Evolutionary conservation across 2,797 vertebrate genomes (phyloP).

Genomic region (Cryptoprocta ferox): DNA sequence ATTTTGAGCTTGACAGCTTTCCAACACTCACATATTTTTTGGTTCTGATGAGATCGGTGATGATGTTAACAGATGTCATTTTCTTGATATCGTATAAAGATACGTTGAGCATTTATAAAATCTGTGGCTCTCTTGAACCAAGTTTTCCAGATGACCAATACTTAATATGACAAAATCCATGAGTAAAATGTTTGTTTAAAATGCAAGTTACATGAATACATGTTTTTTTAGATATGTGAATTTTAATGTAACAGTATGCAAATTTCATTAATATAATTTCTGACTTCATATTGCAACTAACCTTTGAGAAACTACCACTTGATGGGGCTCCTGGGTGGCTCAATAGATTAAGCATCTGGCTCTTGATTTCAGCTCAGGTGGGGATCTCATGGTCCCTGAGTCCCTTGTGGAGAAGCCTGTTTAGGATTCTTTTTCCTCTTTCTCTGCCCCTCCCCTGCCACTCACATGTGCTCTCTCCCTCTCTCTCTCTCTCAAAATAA

Average conservation of each 20-base stretch:
- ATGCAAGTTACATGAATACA: background rate
- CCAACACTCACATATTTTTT: background rate
- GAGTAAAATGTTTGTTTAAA: slow-evolving; percentile 6
- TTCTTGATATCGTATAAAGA: background rate
- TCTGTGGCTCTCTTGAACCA: background rate
- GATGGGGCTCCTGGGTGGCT: too few species aligned
- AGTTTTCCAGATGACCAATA: background rate
- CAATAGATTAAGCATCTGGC: too few species aligned
- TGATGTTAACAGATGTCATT: background rate
- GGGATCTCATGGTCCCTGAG: too few species aligned
- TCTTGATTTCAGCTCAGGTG: too few species aligned
- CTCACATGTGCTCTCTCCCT: too few species aligned
- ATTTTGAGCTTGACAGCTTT: background rate
- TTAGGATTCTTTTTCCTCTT: too few species aligned
- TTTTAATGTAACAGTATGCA: background rate
- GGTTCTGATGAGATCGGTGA: background rate
- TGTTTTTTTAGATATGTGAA: background rate
- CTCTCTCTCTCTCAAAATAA: too few species aligned
- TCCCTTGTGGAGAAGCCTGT: too few species aligned
- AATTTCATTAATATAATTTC: background rate
- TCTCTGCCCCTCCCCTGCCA: too few species aligned
- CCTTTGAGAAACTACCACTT: background rate
- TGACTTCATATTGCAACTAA: background rate
- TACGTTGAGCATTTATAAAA: background rate
- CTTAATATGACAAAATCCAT: background rate